Evolutionary conservation across 2,888 invertebrate species (phyloP).

Genomic region (Marasmarcha lunaedactyla): DNA sequence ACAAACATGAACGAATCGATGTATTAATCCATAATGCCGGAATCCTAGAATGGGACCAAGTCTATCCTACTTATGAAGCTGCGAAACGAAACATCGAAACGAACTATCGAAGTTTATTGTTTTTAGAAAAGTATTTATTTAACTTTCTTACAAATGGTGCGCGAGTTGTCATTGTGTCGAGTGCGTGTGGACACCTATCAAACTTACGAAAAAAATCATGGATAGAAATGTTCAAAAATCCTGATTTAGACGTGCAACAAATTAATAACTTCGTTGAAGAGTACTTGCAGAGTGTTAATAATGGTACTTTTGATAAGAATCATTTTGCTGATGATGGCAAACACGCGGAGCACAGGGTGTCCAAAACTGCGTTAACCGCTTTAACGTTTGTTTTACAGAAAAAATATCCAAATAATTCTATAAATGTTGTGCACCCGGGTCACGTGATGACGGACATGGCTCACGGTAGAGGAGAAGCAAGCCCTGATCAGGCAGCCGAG

Average conservation of each 20-base stretch:
- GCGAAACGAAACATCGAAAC: constrained; percentile 48
- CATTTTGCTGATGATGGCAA: constrained; percentile 56
- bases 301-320: constrained; percentile 44
- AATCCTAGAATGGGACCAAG: constrained; percentile 40
- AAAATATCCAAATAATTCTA: constrained; percentile 45
- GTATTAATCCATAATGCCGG: constrained; percentile 83
- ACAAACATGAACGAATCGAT: constrained; percentile 76
- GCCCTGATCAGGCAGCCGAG: constrained; percentile 70
- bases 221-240: constrained; percentile 31
- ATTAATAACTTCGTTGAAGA: constrained; percentile 45
- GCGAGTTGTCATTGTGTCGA: constrained; percentile 80
- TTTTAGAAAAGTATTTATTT: constrained; percentile 65
- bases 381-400: constrained; percentile 45
- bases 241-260: constrained; percentile 38
- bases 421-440: constrained; percentile 54
- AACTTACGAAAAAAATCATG: constrained; percentile 47
- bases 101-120: constrained; percentile 46
- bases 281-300: constrained; percentile 48
- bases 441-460: constrained; percentile 49
- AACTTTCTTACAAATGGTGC: constrained; percentile 78
- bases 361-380: constrained; percentile 50
- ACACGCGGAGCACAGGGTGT: constrained; percentile 53
- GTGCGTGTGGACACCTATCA: constrained; percentile 49
- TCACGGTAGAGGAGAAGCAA: constrained; percentile 63
- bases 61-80: constrained; percentile 50